Evolutionary conservation across 2,113 vertebrate species (phyloP).

Genomic region (Blennius ocellaris): DNA sequence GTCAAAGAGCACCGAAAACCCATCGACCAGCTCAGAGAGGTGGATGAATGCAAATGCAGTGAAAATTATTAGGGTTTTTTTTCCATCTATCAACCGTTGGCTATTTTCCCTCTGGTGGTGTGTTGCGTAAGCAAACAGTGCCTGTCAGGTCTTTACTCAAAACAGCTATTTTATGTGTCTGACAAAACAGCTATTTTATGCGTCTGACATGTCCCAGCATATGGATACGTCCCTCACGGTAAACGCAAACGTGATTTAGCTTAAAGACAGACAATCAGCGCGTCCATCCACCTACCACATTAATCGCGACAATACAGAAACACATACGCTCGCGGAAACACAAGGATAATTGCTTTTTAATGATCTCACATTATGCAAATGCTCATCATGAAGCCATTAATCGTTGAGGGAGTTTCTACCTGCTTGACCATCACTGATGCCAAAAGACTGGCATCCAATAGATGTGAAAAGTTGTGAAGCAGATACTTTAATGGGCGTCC

Average conservation of each 20-base stretch:
- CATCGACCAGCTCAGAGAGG: background rate
- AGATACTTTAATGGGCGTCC: slow-evolving; percentile 13
- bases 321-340: slow-evolving; percentile 57
- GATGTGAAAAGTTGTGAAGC: slow-evolving; percentile 25
- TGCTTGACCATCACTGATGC: slow-evolving; percentile 75
- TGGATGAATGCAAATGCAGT: slow-evolving; percentile 35
- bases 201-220: slow-evolving; percentile 27
- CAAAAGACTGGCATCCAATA: slow-evolving; percentile 45
- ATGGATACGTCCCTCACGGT: slow-evolving; percentile 37
- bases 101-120: background rate
- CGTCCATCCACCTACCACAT: slow-evolving; percentile 51
- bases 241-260: slow-evolving; percentile 52
- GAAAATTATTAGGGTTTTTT: slow-evolving; percentile 6
- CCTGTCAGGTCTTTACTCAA: slow-evolving; percentile 27
- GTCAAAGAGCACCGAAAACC: slow-evolving; percentile 33
- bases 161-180: slow-evolving; percentile 29
- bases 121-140: slow-evolving; percentile 13
- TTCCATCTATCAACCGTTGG: slow-evolving; percentile 9
- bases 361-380: slow-evolving; percentile 94
- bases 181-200: slow-evolving; percentile 28
- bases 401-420: slow-evolving; percentile 80
- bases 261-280: slow-evolving; percentile 48
- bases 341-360: slow-evolving; percentile 92
- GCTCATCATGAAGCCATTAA: slow-evolving; percentile 86
- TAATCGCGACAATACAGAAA: slow-evolving; percentile 57